Percentiles rank a stretch among this genome's conserved stretches.
Evolutionary conservation across 1,140 invertebrate genomes (phyloP).

Genomic region (Drosophila prosaltans): DNA sequence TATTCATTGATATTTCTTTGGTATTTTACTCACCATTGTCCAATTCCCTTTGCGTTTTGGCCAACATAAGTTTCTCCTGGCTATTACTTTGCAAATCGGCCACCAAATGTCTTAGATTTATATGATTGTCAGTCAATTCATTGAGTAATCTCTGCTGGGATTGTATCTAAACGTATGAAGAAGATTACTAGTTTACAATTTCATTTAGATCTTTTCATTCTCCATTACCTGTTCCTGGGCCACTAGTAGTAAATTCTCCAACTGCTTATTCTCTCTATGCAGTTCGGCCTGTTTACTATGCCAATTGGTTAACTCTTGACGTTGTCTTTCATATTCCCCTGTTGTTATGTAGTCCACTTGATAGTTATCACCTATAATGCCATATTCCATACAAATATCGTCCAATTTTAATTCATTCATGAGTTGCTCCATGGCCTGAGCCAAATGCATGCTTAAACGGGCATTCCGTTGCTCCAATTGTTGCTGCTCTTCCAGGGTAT

Average conservation of each 20-base stretch:
- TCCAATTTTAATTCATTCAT: slow-evolving; percentile 51
- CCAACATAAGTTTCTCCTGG: slow-evolving; percentile 74
- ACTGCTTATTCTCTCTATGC: slow-evolving; percentile 78
- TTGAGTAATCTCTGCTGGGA: slow-evolving; percentile 77
- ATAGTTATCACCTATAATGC: slow-evolving; percentile 72
- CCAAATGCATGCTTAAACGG: slow-evolving; percentile 66
- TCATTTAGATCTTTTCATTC: too few relatives aligned
- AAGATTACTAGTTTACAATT: neutral
- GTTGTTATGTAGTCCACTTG: slow-evolving; percentile 69
- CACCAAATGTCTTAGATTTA: slow-evolving; percentile 76
- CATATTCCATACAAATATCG: slow-evolving; percentile 68
- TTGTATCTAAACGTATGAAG: slow-evolving; percentile 47
- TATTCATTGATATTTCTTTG: neutral
- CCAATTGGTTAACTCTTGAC: slow-evolving; percentile 47
- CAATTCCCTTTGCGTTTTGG: slow-evolving; percentile 75
- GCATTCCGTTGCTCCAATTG: slow-evolving; percentile 59
- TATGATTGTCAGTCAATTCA: slow-evolving; percentile 80
- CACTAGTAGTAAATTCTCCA: slow-evolving; percentile 82
- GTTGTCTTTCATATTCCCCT: slow-evolving; percentile 62
- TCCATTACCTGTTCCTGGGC: slow-evolving; percentile 71
- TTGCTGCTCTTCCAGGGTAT: slow-evolving; percentile 62
- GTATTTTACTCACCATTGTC: slow-evolving; percentile 54
- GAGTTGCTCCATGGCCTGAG: slow-evolving; percentile 54
- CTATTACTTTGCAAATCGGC: slow-evolving; percentile 78
- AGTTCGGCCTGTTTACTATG: slow-evolving; percentile 59